Percentiles rank a stretch among this genome's conserved stretches.
phyloP scores from a whole-genome alignment of 2,888 invertebrate genomes.

The Zhengitettix transpicula region DNA sequence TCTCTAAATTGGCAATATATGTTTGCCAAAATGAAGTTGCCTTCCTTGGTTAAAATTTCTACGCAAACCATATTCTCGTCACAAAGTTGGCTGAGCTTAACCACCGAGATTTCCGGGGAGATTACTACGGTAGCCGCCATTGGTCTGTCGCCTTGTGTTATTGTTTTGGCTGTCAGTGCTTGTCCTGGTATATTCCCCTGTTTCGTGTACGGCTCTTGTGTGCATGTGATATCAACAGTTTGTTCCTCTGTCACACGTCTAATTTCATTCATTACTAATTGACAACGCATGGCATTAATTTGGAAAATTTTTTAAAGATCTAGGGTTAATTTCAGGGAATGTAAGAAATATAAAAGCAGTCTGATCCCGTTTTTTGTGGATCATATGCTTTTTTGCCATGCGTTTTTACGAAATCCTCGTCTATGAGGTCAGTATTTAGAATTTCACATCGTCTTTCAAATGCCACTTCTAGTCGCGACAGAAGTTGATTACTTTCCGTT shows the following conservation, averaged over 20 bases:
- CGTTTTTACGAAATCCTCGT: not conserved
- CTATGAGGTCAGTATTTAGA: not conserved
- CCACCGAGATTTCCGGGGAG: not conserved
- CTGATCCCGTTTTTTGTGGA: not conserved
- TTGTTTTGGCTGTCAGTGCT: not conserved
- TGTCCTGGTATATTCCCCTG: not conserved
- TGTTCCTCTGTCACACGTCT: not conserved
- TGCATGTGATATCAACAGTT: not conserved
- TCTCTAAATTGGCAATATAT: not conserved
- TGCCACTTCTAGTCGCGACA: not conserved
- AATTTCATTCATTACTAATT: not conserved
- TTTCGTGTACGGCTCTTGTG: not conserved
- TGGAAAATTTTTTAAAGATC: not conserved
- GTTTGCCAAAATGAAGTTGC: not conserved
- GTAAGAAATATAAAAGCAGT: not conserved
- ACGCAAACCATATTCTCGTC: not conserved
- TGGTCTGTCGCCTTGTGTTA: not conserved
- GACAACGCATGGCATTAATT: not conserved
- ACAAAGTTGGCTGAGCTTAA: not conserved
- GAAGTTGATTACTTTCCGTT: not conserved
- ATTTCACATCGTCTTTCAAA: not conserved
- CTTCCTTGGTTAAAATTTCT: not conserved
- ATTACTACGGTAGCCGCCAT: not conserved
- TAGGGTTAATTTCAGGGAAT: not conserved
- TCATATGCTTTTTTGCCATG: not conserved